Conservation (phyloP, 1,140 invertebrate species). For the Agraylea sexmaculata region DNA sequence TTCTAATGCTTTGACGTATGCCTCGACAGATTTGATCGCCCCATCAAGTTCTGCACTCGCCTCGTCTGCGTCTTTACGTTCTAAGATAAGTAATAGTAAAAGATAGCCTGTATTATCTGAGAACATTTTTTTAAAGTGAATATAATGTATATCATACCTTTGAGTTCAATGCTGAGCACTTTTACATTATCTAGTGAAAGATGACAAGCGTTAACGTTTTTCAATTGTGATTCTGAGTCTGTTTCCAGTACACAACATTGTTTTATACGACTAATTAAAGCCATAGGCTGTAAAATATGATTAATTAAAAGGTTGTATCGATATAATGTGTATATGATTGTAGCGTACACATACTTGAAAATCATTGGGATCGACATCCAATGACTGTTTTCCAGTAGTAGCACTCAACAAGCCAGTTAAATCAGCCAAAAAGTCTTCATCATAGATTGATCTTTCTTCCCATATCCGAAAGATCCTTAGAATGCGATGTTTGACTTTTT, state of each 20-base stretch:
- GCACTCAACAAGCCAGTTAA: slow-evolving; percentile 67
- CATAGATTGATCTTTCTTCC: slow-evolving; percentile 82
- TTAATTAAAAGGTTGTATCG: slow-evolving; percentile 37
- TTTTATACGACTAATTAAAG: slow-evolving; percentile 55
- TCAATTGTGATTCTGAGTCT: slow-evolving; percentile 53
- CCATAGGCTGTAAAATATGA: slow-evolving; percentile 44
- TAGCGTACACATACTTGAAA: slow-evolving; percentile 44
- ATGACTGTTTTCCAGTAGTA: slow-evolving; percentile 56
- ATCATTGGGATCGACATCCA: slow-evolving; percentile 47
- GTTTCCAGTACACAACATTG: slow-evolving; percentile 50
- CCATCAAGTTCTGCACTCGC: slow-evolving; percentile 79
- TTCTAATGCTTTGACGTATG: slow-evolving; percentile 67
- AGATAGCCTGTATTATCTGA: neutral
- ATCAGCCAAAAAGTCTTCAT: slow-evolving; percentile 74
- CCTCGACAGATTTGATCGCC: slow-evolving; percentile 63
- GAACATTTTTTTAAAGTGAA: neutral
- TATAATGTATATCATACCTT: slow-evolving; percentile 40
- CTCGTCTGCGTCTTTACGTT: slow-evolving; percentile 73
- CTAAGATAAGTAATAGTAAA: slow-evolving; percentile 30
- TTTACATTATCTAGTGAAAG: slow-evolving; percentile 47
- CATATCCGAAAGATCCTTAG: slow-evolving; percentile 87
- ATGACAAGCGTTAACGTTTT: slow-evolving; percentile 47
- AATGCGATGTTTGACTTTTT: slow-evolving; percentile 75
- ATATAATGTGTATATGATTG: slow-evolving; percentile 18
- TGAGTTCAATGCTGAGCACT: slow-evolving; percentile 52